Evolutionary conservation across 2,113 vertebrate genomes (phyloP).

Genomic region (Gymnobelideus leadbeateri): DNA sequence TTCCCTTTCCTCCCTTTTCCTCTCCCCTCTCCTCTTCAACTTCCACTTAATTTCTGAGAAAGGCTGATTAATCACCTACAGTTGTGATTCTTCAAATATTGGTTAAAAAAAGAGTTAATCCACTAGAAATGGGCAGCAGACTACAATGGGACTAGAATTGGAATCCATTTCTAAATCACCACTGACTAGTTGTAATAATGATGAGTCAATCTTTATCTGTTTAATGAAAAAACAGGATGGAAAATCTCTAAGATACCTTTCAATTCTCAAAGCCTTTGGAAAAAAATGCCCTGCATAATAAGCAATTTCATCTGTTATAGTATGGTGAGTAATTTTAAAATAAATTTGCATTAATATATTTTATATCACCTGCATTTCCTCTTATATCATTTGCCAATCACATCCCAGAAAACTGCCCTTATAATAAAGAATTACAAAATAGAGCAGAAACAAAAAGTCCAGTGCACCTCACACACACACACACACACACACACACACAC

Average conservation of each 20-base stretch:
- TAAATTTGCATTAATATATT: neutral
- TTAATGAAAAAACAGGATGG: neutral
- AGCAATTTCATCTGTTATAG: neutral
- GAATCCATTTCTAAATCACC: neutral
- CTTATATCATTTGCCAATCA: neutral
- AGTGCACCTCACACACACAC: neutral
- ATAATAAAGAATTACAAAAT: neutral
- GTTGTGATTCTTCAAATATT: neutral
- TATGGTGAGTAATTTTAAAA: neutral
- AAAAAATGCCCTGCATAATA: neutral
- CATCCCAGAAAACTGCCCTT: neutral
- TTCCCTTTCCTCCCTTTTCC: no score
- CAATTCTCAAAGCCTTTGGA: neutral
- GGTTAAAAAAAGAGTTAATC: neutral
- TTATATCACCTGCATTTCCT: neutral
- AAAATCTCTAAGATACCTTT: neutral
- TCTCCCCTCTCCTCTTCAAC: no score
- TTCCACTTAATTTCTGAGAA: no score
- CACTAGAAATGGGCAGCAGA: neutral
- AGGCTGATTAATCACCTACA: no score
- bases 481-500: neutral
- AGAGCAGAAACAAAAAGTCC: neutral
- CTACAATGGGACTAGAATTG: neutral
- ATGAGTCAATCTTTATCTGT: neutral
- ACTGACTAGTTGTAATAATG: neutral